Evolutionary conservation across 2,113 vertebrate species (phyloP), one percentile per base, ranked within the genome.

Genomic region (Camelus dromedarius): DNA sequence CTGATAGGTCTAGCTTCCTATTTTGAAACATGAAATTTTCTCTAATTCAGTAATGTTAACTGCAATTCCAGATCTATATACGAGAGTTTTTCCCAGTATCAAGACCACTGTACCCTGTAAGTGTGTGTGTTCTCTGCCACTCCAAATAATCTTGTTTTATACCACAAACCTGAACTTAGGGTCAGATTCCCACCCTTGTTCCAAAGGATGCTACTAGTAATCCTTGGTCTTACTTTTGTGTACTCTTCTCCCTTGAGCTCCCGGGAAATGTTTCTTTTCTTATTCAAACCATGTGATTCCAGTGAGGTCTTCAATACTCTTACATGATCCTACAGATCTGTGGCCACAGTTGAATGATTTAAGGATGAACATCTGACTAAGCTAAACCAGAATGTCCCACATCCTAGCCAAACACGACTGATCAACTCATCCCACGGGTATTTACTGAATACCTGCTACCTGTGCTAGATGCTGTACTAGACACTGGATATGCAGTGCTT

Each of bases 261-360:
- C 81, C 76, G 58, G 70, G 28, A 83, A 92, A 73, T 70, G 42
- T 91, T 91, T 77, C 58, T 89, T 56, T 67, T 46, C 69, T 62
- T 69, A 92, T 19, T 84, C 58, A 93, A 56, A 93, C 48, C 48
- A 56, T n/a, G 48, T 85, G 48, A 76, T 56, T 76, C 46, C 56
- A 93, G 48, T 56, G 48, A 93, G 20, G 70, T 46, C 60, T 42
- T 67, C 48, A 60, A 46, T 46, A 32, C 48, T 92, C 66, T 66
- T 77, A 76, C 22, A 19, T 67, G 58, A 48, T 56, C 13, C 48
- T 54, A 46, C 3, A 92, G 32, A 56, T 76, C 46, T 48, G 30
- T 76, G 32, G 73, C 26, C n/a, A 54, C 16, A 62, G 70, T 0
- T 60, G 54, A 88, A 77, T 38, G 46, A 66, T 32, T 22, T 91